Evolutionary conservation across 2,888 invertebrate genomes (phyloP), one percentile per base, ranked within the genome.

Genomic region (Lasioglossum lativentre): DNA sequence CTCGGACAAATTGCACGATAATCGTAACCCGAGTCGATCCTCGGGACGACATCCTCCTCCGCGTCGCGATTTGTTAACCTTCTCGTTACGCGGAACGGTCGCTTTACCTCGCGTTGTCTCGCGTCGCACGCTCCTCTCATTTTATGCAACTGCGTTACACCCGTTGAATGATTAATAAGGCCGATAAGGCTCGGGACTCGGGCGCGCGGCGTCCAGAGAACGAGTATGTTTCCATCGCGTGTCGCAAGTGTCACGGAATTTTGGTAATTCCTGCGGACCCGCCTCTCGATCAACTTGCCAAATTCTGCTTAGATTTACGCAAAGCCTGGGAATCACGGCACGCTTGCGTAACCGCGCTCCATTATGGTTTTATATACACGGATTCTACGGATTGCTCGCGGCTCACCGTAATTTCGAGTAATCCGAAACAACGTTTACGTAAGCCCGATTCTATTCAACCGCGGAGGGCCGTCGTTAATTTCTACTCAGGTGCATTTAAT

Each of bases 151-250:
- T 75, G 71, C 59, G 81, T 80, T 86, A 78, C 86, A 71, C 78
- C 75, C 40, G 78, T 78, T 81, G 86, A 86, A 86, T 86, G 86
- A 82, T 86, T 86, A 86, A 86, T 86, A 78, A 72, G 86, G 6
- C 52, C 68, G 86, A 86, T 86, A 86, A 86, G 71, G 23, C 66
- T 74, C 5, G 70, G 34, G 77, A 74, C 68, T 27, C 2, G 3
- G 6, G 47, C 38, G 34, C 19, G 34, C 34, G 19, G 6, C 12
- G 23, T n/a, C 23, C 52, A 10, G 23, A 10, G 52, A 52, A 52
- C 52, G 52, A 10, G 52, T 52, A n/a, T n/a, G n/a, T n/a, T 52
- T n/a, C 52, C 52, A 23, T 30, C 40, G 10, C 10, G 70, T 78
- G 74, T 84, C 75, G 85, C 71, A 71, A 84, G 84, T 12, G 70